phyloP scores from a whole-genome alignment of 2,888 invertebrate genomes.

The Cantharis lateralis region DNA sequence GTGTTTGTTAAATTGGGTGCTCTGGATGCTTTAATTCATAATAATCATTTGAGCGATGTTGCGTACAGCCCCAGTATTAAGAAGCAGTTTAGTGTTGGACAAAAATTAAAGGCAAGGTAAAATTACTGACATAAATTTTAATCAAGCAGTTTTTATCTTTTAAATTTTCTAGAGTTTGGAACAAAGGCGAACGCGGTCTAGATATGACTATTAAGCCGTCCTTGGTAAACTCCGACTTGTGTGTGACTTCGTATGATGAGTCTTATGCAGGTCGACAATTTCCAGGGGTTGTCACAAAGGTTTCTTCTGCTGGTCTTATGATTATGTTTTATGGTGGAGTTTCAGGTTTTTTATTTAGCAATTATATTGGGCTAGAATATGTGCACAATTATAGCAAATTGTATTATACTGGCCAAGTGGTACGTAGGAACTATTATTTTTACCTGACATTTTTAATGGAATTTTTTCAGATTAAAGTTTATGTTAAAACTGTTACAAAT shows the following conservation, averaged over 20 bases:
- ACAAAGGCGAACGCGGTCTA: slow-evolving; percentile 57
- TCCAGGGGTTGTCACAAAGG: slow-evolving; percentile 62
- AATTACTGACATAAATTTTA: not conserved
- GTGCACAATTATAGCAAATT: slow-evolving; percentile 50
- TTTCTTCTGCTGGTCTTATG: slow-evolving; percentile 58
- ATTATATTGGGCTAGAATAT: slow-evolving; percentile 39
- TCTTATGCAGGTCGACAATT: slow-evolving; percentile 60
- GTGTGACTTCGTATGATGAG: slow-evolving; percentile 59
- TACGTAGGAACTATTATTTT: slow-evolving; percentile 47
- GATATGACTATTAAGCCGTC: slow-evolving; percentile 70
- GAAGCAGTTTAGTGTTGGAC: slow-evolving; percentile 62
- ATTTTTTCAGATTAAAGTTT: slow-evolving; percentile 59
- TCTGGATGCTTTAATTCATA: slow-evolving; percentile 63
- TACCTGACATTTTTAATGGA: slow-evolving; percentile 29
- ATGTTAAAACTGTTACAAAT: slow-evolving; percentile 52
- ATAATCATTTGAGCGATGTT: slow-evolving; percentile 62
- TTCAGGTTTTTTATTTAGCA: slow-evolving; percentile 58
- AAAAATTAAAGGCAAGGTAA: slow-evolving; percentile 62
- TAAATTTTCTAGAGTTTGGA: slow-evolving; percentile 58
- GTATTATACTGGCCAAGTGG: slow-evolving; percentile 66
- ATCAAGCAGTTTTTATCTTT: not conserved
- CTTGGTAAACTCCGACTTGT: slow-evolving; percentile 61
- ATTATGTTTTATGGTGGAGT: slow-evolving; percentile 66
- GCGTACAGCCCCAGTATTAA: slow-evolving; percentile 52
- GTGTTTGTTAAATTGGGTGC: slow-evolving; percentile 60